Evolutionary conservation across 2,113 vertebrate genomes (phyloP).

Genomic region (Aleadryas rufinucha): DNA sequence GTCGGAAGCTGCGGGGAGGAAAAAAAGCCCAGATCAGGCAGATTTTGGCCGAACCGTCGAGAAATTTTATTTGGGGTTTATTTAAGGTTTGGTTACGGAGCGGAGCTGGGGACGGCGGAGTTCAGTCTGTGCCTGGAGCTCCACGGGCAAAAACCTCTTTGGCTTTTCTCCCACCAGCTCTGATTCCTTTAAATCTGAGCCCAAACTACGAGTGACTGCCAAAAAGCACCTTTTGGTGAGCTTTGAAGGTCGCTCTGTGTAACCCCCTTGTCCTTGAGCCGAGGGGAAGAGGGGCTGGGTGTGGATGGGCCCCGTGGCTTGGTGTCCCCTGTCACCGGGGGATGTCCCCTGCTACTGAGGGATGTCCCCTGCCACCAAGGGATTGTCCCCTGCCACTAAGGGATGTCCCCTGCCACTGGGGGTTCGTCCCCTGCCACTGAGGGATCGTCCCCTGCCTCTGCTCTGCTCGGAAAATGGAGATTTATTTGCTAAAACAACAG

Average conservation of each 20-base stretch:
- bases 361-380: neutral
- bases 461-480: fast-evolving
- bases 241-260: neutral
- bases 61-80: neutral
- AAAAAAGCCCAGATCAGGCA: neutral
- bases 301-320: fast-evolving
- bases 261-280: neutral
- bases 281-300: neutral
- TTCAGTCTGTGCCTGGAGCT: fast-evolving
- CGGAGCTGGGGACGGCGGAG: fast-evolving
- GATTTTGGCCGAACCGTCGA: fast-evolving
- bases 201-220: fast-evolving
- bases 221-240: neutral
- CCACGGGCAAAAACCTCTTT: neutral
- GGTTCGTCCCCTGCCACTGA: neutral
- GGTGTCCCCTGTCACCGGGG: neutral
- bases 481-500: neutral
- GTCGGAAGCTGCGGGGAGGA: neutral
- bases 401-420: neutral
- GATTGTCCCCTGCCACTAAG: neutral
- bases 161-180: neutral
- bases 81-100: neutral
- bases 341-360: neutral
- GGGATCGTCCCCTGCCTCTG: neutral
- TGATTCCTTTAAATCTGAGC: neutral